Evolutionary conservation across 2,888 invertebrate species (phyloP).

Genomic region (Scaptodrosophila latifasciaeformis): DNA sequence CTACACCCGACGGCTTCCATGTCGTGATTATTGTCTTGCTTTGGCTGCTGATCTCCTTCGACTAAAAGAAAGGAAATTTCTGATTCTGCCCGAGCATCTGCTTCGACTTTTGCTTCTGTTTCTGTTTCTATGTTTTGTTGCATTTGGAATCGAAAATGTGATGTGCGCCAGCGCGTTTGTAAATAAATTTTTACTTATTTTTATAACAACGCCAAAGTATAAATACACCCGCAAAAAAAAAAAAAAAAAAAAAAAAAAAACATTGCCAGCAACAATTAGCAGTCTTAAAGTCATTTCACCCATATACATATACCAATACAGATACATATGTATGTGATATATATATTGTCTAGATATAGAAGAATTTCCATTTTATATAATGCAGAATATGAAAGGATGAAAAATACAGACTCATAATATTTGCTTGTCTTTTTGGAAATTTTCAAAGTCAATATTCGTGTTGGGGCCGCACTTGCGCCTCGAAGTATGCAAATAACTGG

Average conservation of each 20-base stretch:
- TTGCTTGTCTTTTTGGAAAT: too few relatives aligned
- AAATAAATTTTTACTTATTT: conserved; percentile 55
- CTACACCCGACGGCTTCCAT: conserved; percentile 5
- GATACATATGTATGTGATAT: too few relatives aligned
- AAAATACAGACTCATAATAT: too few relatives aligned
- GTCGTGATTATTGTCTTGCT: conserved; percentile 35
- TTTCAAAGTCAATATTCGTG: too few relatives aligned
- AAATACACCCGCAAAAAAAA: conserved; percentile 15
- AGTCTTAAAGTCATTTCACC: too few relatives aligned
- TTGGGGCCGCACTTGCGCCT: too few relatives aligned
- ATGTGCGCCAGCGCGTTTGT: conserved; percentile 27
- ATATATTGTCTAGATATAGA: too few relatives aligned
- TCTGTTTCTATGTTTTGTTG: conserved; percentile 22
- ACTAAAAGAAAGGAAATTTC: conserved; percentile 59
- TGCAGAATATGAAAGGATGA: too few relatives aligned
- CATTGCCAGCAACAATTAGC: too few relatives aligned
- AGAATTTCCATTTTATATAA: too few relatives aligned
- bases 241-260: too few relatives aligned
- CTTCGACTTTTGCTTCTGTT: conserved; percentile 21
- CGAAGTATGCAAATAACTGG: not conserved
- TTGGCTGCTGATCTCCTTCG: conserved; percentile 52
- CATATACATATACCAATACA: too few relatives aligned
- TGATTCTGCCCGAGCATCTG: conserved; percentile 41
- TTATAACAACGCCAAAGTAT: conserved; percentile 28
- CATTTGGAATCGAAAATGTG: conserved; percentile 47